phyloP scores from a whole-genome alignment of 2,888 invertebrate species.

The Agonum fuliginosum region DNA sequence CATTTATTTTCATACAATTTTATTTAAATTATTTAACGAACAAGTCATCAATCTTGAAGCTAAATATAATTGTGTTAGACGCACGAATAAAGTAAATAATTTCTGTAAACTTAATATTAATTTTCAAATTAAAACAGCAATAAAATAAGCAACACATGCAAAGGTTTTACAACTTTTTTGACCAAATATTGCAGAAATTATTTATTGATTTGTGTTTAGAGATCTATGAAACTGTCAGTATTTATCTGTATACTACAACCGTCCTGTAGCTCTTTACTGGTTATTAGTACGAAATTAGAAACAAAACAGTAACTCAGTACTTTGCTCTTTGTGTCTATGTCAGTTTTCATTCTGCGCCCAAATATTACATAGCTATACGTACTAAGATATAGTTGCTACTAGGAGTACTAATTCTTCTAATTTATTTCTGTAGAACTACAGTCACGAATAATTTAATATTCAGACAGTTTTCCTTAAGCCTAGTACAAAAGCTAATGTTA shows the following conservation, averaged over 20 bases:
- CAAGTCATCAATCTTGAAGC: slow-evolving; percentile 2
- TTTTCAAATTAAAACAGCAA: no score
- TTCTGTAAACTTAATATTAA: slow-evolving; percentile 1
- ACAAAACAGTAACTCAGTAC: slow-evolving; percentile 1
- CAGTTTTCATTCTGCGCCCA: slow-evolving; percentile 43
- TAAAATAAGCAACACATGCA: no score
- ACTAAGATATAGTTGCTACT: slow-evolving; percentile 10
- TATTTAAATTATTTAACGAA: slow-evolving; percentile 1
- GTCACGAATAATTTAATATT: slow-evolving; percentile 37
- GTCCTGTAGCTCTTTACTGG: slow-evolving; percentile 40
- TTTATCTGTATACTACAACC: slow-evolving; percentile 50
- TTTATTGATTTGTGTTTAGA: not conserved
- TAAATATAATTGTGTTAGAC: slow-evolving; percentile 3
- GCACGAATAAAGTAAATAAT: not conserved
- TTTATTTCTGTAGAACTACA: slow-evolving; percentile 22
- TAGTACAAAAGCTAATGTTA: slow-evolving; percentile 60
- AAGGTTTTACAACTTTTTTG: not conserved
- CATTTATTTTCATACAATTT: slow-evolving; percentile 36
- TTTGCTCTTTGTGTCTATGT: slow-evolving; percentile 29
- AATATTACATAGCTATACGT: slow-evolving; percentile 37
- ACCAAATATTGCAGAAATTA: not conserved
- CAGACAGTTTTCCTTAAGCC: slow-evolving; percentile 58
- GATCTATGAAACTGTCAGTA: slow-evolving; percentile 23
- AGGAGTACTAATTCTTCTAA: slow-evolving; percentile 19
- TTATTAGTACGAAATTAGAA: slow-evolving; percentile 2